These are phyloP conservation scores for Branchellion lobata DNA, from an alignment of 2,888 invertebrate genomes.

Conservation along the genomic window DNA sequence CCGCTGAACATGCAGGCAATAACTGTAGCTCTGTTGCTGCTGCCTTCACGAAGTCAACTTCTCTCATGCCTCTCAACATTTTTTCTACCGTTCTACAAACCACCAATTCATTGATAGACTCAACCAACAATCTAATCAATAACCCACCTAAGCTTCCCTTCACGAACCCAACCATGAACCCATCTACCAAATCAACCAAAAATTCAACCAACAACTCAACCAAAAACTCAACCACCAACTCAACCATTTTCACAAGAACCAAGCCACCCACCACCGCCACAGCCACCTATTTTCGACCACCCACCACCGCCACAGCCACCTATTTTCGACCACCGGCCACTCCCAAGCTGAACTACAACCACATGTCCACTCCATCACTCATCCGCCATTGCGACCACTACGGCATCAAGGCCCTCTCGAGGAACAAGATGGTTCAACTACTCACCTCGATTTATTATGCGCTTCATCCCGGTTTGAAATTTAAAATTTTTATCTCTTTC, in stretches of 20 bases:
- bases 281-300: too few relatives aligned
- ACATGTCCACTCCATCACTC: neutral
- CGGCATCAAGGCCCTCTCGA: constrained; percentile 1
- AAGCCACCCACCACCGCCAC: neutral
- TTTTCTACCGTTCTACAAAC: too few relatives aligned
- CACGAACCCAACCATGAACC: neutral
- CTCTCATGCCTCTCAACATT: too few relatives aligned
- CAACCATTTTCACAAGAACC: neutral
- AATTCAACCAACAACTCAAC: neutral
- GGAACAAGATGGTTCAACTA: neutral
- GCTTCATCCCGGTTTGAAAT: constrained; percentile 3
- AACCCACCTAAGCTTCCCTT: neutral
- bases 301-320: too few relatives aligned
- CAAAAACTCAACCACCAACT: neutral
- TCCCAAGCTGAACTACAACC: neutral
- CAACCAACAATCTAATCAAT: neutral
- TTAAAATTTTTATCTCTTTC: too few relatives aligned
- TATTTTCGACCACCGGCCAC: neutral
- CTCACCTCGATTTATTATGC: neutral
- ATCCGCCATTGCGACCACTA: neutral
- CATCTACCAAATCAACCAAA: neutral
- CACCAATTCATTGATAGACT: too few relatives aligned
- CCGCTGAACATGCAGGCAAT: too few relatives aligned
- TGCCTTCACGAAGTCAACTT: too few relatives aligned
- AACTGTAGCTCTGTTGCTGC: too few relatives aligned